Evolutionary conservation across 1,140 invertebrate species (phyloP).

Genomic region (Drepana arcuata): DNA sequence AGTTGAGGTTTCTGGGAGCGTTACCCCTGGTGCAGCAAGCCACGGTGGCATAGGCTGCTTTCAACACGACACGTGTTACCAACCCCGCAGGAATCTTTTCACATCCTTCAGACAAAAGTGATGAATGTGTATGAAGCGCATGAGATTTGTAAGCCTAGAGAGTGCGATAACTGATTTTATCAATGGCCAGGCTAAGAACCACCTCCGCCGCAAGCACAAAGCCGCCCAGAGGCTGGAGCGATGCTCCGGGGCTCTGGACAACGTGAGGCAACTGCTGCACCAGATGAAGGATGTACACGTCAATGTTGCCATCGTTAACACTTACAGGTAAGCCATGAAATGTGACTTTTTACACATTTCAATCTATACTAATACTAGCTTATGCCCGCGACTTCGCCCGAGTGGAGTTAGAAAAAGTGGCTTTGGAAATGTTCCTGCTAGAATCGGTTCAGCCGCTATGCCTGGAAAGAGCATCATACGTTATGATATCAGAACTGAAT

Average conservation of each 20-base stretch:
- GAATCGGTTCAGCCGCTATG: no score
- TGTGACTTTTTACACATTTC: no score
- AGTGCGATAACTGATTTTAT: not conserved
- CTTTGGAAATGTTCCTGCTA: no score
- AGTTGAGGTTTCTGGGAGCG: no score
- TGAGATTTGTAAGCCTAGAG: not conserved
- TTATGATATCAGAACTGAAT: no score
- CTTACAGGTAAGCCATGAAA: constrained; percentile 39
- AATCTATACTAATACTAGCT: no score
- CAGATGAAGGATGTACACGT: constrained; percentile 41
- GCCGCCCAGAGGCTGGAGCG: constrained; percentile 29
- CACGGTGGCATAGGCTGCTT: no score
- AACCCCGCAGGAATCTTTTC: not conserved
- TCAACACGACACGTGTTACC: no score
- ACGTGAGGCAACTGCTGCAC: constrained; percentile 42
- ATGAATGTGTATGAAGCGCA: not conserved
- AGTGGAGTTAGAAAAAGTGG: no score
- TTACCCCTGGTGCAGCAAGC: no score
- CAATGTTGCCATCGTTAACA: constrained; percentile 46
- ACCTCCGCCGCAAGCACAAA: constrained; percentile 51
- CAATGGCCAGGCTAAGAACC: constrained; percentile 45
- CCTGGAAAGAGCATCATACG: no score
- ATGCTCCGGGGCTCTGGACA: constrained; percentile 41
- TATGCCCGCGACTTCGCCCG: no score
- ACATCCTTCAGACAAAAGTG: not conserved